phyloP scores from a whole-genome alignment of 2,797 vertebrate genomes.

The Gymnopithys bicolor region DNA sequence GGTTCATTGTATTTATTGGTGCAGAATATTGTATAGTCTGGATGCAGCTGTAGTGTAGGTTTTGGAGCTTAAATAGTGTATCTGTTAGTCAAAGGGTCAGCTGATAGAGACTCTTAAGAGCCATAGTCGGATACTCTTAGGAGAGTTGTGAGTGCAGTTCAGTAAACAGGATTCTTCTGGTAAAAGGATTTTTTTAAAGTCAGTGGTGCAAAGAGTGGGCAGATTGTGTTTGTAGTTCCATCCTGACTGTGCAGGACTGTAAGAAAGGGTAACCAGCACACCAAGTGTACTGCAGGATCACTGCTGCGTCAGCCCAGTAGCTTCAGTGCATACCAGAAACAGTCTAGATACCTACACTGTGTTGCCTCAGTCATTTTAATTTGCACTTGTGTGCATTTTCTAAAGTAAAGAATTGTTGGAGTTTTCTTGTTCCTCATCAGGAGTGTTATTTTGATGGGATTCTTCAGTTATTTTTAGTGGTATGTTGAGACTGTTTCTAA shows the following conservation, averaged over 20 bases:
- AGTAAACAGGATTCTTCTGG: conserved; percentile 77
- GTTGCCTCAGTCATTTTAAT: conserved; percentile 71
- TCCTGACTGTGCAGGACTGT: conserved; percentile 66
- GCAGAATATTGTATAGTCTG: conserved; percentile 86
- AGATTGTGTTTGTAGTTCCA: conserved; percentile 75
- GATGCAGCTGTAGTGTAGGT: conserved; percentile 83
- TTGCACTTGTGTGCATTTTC: conserved; percentile 39
- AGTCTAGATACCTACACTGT: conserved; percentile 74
- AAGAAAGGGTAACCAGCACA: conserved; percentile 69
- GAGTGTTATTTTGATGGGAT: neutral
- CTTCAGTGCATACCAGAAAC: conserved; percentile 76
- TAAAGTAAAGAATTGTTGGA: neutral
- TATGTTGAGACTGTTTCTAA: conserved; percentile 3
- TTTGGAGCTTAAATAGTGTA: conserved; percentile 76
- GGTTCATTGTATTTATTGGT: conserved; percentile 61
- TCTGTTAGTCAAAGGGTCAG: conserved; percentile 72
- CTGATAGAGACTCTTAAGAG: conserved; percentile 73
- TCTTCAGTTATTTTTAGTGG: conserved; percentile 1
- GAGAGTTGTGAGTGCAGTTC: conserved; percentile 74
- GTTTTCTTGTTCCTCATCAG: conserved; percentile 2
- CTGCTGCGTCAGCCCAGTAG: conserved; percentile 70
- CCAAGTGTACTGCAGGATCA: conserved; percentile 67
- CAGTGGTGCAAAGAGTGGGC: conserved; percentile 71
- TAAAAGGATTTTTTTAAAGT: conserved; percentile 72
- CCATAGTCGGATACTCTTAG: conserved; percentile 71